Conservation (phyloP, 1,140 invertebrate species). For the Chrysomallon squamiferum region DNA sequence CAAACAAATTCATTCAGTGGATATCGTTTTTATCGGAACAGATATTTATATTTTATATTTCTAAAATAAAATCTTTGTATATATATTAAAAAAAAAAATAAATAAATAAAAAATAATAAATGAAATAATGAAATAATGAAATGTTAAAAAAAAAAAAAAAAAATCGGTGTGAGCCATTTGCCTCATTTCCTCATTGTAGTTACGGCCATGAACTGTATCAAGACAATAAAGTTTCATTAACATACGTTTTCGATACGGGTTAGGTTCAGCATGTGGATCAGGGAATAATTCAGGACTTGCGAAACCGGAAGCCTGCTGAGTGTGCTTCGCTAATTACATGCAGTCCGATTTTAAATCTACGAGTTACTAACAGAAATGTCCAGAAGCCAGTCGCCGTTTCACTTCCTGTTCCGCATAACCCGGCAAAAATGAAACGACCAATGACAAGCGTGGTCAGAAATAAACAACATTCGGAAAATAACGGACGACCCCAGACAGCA, state of each 20-base stretch:
- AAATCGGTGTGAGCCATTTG: too few species aligned
- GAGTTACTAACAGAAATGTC: constrained; percentile 22
- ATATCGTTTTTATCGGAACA: too few species aligned
- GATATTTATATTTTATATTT: too few species aligned
- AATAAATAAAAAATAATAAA: too few species aligned
- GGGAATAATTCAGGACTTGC: constrained; percentile 30
- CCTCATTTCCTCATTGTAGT: too few species aligned
- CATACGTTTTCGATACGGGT: neutral
- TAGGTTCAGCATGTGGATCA: constrained; percentile 48
- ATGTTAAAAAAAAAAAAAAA: too few species aligned
- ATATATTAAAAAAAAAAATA: too few species aligned
- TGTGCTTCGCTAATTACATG: constrained; percentile 33
- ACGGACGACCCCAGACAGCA: constrained; percentile 12
- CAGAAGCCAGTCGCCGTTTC: constrained; percentile 32
- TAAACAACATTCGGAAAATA: neutral
- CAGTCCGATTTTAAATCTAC: constrained; percentile 39
- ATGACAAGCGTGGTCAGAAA: constrained; percentile 17
- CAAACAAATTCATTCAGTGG: too few species aligned
- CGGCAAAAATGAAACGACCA: constrained; percentile 25
- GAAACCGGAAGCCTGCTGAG: constrained; percentile 18
- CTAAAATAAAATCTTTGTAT: too few species aligned
- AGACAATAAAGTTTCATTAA: too few species aligned
- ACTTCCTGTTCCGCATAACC: constrained; percentile 38
- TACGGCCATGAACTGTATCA: too few species aligned
- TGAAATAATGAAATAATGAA: too few species aligned